Evolutionary conservation across 2,888 invertebrate species (phyloP).

Genomic region (Prenolepis imparis): DNA sequence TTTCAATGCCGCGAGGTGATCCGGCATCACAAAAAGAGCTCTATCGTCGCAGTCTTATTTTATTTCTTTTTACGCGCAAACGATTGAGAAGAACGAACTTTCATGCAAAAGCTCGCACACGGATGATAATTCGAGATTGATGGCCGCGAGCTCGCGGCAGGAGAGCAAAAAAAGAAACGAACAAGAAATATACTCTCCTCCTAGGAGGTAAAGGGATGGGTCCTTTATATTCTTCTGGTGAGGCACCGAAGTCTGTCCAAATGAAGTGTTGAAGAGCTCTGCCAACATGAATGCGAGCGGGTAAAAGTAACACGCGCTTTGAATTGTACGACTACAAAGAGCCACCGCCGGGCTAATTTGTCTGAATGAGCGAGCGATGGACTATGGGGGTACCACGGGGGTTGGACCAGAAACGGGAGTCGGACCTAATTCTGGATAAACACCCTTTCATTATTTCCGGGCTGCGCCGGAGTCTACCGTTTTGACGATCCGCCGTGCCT

Average conservation of each 20-base stretch:
- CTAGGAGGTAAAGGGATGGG: constrained; percentile 52
- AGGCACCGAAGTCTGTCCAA: constrained; percentile 78
- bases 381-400: constrained; percentile 79
- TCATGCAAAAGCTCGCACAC: constrained; percentile 46
- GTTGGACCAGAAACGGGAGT: constrained; percentile 59
- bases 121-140: constrained; percentile 57
- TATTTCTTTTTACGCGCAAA: constrained; percentile 50
- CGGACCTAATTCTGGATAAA: constrained; percentile 85
- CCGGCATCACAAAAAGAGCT: not conserved
- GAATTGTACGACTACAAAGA: constrained; percentile 85
- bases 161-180: constrained; percentile 14
- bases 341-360: constrained; percentile 85
- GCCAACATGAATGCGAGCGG: constrained; percentile 83
- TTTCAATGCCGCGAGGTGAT: not conserved
- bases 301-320: constrained; percentile 84
- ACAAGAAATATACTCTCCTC: constrained; percentile 50
- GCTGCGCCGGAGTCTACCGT: constrained; percentile 58
- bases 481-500: constrained; percentile 49
- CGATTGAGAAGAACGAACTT: constrained; percentile 49
- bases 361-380: constrained; percentile 85
- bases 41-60: constrained; percentile 51
- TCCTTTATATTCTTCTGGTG: constrained; percentile 76
- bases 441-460: constrained; percentile 85
- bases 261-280: constrained; percentile 85
- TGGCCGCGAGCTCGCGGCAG: constrained; percentile 28